Evolutionary conservation across 2,113 vertebrate species (phyloP), one percentile per base, ranked within the genome.

Genomic region (Embiotoca jacksoni): DNA sequence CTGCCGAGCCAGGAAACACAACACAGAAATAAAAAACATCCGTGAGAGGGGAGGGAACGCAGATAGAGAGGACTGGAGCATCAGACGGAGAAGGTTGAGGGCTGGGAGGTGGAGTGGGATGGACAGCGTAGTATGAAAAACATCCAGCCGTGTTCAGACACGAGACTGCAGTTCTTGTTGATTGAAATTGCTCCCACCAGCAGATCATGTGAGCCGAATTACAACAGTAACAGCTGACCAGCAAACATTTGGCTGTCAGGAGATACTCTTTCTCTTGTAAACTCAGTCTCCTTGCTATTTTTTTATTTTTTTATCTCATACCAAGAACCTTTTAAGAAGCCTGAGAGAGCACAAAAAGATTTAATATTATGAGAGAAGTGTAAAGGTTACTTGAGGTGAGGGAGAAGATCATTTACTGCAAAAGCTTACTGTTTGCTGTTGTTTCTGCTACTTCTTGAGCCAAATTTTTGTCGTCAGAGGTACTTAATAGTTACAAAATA

Each of bases 121-220:
- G 66, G 75, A 54, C 39, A 1, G 60, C 7, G 31, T 0, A n/a
- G 4, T 54, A 44, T 8, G 53, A 75, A 31, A 36, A 60, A 46
- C 23, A 23, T 23, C 23, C 23, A 23, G 68, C 67, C 13, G 15
- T 80, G 74, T 73, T 86, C 58, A 87, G 63, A 81, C 87, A 86
- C 41, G 79, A 83, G 86, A 84, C 74, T 73, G 52, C 63, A 44
- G 78, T 46, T 56, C 65, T 67, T 75, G 79, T 50, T 85, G 77
- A 77, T 75, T 86, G 82, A 90, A 92, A 82, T 86, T 54, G 88
- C 61, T 80, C 84, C 80, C 78, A 81, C 66, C 85, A 86, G 79
- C 72, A 77, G 70, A 90, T 92, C 93, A 93, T 92, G 91, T 93
- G 92, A 93, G 75, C 58, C 68, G 72, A 90, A 92, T 93, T 92